Evolutionary conservation across 2,888 invertebrate genomes (phyloP).

Genomic region (Melanotus villosus): DNA sequence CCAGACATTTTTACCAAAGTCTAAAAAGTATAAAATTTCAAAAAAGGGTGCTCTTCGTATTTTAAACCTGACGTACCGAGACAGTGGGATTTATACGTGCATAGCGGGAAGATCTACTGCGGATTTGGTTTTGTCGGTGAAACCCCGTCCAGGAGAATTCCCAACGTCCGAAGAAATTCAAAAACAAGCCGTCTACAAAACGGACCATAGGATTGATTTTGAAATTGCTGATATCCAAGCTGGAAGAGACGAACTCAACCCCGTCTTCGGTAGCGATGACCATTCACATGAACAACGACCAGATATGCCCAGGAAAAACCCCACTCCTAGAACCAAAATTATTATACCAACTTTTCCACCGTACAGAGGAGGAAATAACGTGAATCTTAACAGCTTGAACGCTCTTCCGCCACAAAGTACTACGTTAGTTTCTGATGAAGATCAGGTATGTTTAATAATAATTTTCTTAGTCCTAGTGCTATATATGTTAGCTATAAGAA

Average conservation of each 20-base stretch:
- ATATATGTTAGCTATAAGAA: too few species aligned
- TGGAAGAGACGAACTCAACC: conserved; percentile 65
- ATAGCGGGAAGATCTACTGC: conserved; percentile 87
- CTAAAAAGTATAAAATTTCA: conserved; percentile 89
- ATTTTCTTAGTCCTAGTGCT: too few species aligned
- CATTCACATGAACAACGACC: conserved; percentile 79
- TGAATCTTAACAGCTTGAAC: conserved; percentile 59
- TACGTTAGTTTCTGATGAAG: conserved; percentile 56
- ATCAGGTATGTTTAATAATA: conserved; percentile 54
- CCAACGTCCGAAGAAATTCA: conserved; percentile 84
- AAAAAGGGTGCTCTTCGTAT: conserved; percentile 93
- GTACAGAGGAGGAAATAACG: conserved; percentile 49
- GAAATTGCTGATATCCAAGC: conserved; percentile 59
- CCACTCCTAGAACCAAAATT: conserved; percentile 58
- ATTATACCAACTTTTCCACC: conserved; percentile 64
- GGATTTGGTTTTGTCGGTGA: conserved; percentile 84
- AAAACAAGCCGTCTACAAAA: conserved; percentile 59
- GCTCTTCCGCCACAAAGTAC: conserved; percentile 59
- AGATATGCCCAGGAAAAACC: conserved; percentile 62
- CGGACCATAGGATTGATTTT: conserved; percentile 59
- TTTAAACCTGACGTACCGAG: conserved; percentile 83
- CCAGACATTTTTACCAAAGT: conserved; percentile 81
- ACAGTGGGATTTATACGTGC: conserved; percentile 90
- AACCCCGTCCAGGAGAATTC: conserved; percentile 83
- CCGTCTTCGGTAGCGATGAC: conserved; percentile 71